phyloP scores from a whole-genome alignment of 2,797 vertebrate species.

The Enteromius fasciolatus region DNA sequence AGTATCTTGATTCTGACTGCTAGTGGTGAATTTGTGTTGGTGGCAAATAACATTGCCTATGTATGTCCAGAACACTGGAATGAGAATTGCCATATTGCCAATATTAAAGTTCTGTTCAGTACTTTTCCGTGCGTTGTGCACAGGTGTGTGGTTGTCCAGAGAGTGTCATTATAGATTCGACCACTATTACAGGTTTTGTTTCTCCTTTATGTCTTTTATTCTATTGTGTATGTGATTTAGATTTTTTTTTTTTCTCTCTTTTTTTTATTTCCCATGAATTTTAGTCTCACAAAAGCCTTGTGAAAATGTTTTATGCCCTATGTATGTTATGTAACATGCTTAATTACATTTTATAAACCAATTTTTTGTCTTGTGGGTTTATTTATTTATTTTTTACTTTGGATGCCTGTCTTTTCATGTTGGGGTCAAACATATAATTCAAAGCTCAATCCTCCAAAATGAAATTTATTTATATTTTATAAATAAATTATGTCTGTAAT shows the following conservation, averaged over 20 bases:
- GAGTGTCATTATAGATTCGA: constrained; percentile 89
- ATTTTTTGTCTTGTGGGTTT: constrained; percentile 5
- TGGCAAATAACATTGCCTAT: constrained; percentile 54
- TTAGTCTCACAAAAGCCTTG: constrained; percentile 91
- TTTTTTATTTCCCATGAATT: constrained; percentile 72
- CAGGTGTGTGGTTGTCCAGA: constrained; percentile 87
- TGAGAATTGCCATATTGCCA: constrained; percentile 78
- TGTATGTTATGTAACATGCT: constrained; percentile 94
- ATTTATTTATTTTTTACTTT: not conserved
- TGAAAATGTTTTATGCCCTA: constrained; percentile 92
- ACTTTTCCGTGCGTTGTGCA: constrained; percentile 88
- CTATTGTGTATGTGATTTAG: constrained; percentile 78
- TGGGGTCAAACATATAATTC: not conserved
- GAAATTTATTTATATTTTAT: not conserved
- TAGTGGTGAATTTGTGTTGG: constrained; percentile 39
- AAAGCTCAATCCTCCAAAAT: too few species aligned
- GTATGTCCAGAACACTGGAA: constrained; percentile 84
- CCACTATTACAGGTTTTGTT: constrained; percentile 81
- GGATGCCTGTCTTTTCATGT: not conserved
- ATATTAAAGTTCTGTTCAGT: constrained; percentile 82
- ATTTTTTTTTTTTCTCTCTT: constrained; percentile 34
- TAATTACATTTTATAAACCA: constrained; percentile 97
- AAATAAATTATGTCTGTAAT: too few species aligned
- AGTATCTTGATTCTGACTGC: constrained; percentile 22
- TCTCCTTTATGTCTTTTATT: constrained; percentile 30